Conservation (phyloP, 2,888 invertebrate species). For the Drosophila sordidapex region DNA sequence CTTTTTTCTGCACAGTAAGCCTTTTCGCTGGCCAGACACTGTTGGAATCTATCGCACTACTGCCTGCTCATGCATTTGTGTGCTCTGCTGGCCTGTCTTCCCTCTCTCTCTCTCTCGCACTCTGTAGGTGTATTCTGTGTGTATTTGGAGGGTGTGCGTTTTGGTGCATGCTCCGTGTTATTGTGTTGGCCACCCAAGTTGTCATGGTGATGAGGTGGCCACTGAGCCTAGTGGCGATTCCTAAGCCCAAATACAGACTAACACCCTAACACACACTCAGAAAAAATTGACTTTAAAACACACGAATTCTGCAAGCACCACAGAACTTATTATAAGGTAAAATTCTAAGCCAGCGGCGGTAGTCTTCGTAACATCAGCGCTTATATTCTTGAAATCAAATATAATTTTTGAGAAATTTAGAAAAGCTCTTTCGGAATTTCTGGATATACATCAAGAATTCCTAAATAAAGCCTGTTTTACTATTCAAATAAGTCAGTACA, state of each 20-base stretch:
- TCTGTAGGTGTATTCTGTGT: constrained; percentile 9
- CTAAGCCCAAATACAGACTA: constrained; percentile 9
- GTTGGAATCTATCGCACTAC: constrained; percentile 70
- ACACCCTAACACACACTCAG: constrained; percentile 10
- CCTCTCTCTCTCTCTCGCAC: neutral
- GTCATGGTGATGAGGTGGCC: constrained; percentile 58
- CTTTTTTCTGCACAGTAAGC: constrained; percentile 5
- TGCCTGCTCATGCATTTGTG: constrained; percentile 52
- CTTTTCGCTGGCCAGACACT: constrained; percentile 46
- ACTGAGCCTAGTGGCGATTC: constrained; percentile 52
- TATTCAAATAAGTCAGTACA: neutral
- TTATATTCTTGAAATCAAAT: neutral
- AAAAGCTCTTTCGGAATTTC: neutral
- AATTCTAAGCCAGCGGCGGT: too few relatives aligned
- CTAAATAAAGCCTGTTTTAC: neutral
- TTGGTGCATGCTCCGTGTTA: constrained; percentile 79
- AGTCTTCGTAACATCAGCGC: too few relatives aligned
- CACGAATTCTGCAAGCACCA: too few relatives aligned
- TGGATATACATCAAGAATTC: neutral
- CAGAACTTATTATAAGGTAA: too few relatives aligned
- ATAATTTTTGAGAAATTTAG: neutral
- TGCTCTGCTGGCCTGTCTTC: neutral
- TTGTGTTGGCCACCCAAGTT: constrained; percentile 75
- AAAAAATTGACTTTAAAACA: neutral
- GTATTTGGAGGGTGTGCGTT: constrained; percentile 43